phyloP scores from a whole-genome alignment of 2,888 invertebrate species.

The Lepetodrilus schrolli region DNA sequence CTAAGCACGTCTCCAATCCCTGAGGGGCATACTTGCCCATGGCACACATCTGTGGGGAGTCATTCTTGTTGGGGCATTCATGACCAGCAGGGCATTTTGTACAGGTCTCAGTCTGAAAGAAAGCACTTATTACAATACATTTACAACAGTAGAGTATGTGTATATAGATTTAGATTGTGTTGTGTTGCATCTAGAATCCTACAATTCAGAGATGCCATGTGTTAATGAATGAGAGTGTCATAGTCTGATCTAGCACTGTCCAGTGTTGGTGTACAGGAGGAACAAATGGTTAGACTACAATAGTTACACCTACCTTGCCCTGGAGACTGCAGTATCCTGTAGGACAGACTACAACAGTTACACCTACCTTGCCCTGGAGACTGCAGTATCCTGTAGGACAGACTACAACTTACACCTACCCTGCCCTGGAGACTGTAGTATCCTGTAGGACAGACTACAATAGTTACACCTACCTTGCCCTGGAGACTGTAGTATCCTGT shows the following conservation, averaged over 20 bases:
- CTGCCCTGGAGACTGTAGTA: too few species aligned
- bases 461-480: constrained; percentile 50
- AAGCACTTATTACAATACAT: not conserved
- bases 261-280: too few species aligned
- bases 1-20: constrained; percentile 48
- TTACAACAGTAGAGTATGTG: not conserved
- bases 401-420: constrained; percentile 43
- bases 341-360: too few species aligned
- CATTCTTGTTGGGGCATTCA: constrained; percentile 51
- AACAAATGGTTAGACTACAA: too few species aligned
- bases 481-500: constrained; percentile 61
- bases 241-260: too few species aligned
- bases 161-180: not conserved
- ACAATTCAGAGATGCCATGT: too few species aligned
- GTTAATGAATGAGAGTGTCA: too few species aligned
- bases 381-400: constrained; percentile 65
- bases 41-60: constrained; percentile 52
- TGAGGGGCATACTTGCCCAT: constrained; percentile 57
- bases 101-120: constrained; percentile 55
- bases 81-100: constrained; percentile 68
- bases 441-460: constrained; percentile 55
- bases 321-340: too few species aligned
- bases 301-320: too few species aligned
- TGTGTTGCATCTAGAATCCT: too few species aligned
- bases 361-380: constrained; percentile 48